These are phyloP conservation scores for Augochlora pura DNA, from an alignment of 1,140 invertebrate species.

Conservation along the genomic window DNA sequence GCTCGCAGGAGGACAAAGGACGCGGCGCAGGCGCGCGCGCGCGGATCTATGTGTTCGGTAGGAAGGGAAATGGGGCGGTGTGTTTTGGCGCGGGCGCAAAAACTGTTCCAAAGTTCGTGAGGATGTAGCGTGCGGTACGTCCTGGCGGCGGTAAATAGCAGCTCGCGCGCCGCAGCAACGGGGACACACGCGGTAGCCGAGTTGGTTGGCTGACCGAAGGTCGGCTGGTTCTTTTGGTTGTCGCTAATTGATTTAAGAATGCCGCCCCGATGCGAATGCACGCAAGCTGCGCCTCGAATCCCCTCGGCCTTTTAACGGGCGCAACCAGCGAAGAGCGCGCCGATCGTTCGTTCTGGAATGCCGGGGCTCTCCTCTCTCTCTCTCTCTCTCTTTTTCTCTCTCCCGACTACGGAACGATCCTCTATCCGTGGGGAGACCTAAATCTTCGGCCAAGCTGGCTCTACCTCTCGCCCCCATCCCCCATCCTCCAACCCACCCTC, in stretches of 20 bases:
- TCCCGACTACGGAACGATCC: not conserved
- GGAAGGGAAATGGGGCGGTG: constrained; percentile 32
- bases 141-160: constrained; percentile 33
- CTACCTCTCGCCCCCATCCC: too few relatives aligned
- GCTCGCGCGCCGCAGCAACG: constrained; percentile 5
- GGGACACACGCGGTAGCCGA: constrained; percentile 66
- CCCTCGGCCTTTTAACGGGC: constrained; percentile 59
- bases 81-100: constrained; percentile 45
- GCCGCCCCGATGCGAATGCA: constrained; percentile 57
- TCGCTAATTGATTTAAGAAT: constrained; percentile 76
- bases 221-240: constrained; percentile 70
- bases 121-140: constrained; percentile 38
- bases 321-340: not conserved
- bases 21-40: too few relatives aligned
- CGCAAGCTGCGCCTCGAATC: constrained; percentile 46
- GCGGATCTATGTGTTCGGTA: constrained; percentile 49
- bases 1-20: constrained; percentile 25
- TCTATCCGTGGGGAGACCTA: constrained; percentile 7
- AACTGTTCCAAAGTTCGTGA: constrained; percentile 50
- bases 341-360: constrained; percentile 62
- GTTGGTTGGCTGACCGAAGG: constrained; percentile 71
- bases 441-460: constrained; percentile 14
- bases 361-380: not conserved
- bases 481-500: too few relatives aligned
- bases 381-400: too few relatives aligned